phyloP scores from a whole-genome alignment of 2,797 vertebrate species.

The Coregonus ussuriensis region DNA sequence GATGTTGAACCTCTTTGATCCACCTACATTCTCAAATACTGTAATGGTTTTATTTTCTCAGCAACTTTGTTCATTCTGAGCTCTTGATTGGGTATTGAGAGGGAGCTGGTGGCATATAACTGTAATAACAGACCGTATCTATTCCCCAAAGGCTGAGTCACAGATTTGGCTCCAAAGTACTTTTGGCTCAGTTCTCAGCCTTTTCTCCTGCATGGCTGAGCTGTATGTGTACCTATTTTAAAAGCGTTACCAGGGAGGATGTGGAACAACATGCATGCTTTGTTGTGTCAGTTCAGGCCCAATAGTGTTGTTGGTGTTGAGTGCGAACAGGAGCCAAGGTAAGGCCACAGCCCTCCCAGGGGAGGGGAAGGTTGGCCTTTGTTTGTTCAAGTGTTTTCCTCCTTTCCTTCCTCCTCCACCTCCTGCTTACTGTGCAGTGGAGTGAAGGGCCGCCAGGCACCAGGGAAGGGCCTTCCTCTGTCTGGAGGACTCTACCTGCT shows the following conservation, averaged over 20 bases:
- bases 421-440: constrained; percentile 30
- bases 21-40: not conserved
- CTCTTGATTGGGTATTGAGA: not conserved
- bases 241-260: constrained; percentile 27
- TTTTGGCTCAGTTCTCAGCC: constrained; percentile 4
- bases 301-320: constrained; percentile 27
- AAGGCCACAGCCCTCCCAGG: constrained; percentile 39
- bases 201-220: not conserved
- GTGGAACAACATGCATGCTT: constrained; percentile 25
- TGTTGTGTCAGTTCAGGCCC: constrained; percentile 17
- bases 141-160: not conserved
- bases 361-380: constrained; percentile 31
- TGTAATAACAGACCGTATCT: not conserved
- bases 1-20: constrained; percentile 4
- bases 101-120: not conserved
- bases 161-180: not conserved
- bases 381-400: constrained; percentile 59
- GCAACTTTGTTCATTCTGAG: not conserved
- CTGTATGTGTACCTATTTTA: constrained; percentile 4
- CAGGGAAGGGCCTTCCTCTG: not conserved
- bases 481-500: not conserved
- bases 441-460: not conserved
- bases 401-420: constrained; percentile 46
- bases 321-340: constrained; percentile 30
- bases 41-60: not conserved